phyloP scores from a whole-genome alignment of 2,113 vertebrate genomes.

The Rhabdomys dilectus region DNA sequence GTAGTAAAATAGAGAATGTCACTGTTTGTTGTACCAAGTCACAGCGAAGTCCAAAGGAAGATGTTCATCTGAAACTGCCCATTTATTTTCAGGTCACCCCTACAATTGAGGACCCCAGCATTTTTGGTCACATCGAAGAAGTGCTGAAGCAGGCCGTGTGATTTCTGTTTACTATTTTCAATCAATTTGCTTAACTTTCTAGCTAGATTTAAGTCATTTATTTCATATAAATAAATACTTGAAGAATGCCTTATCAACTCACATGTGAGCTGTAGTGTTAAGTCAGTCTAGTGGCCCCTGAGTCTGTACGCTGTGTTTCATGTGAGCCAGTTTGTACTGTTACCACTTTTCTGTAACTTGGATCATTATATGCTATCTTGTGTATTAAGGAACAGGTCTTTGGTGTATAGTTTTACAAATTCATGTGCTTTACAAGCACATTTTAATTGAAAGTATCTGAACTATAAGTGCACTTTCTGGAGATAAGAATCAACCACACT shows the following conservation, averaged over 20 bases:
- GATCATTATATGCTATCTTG: neutral
- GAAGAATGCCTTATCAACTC: constrained; percentile 4
- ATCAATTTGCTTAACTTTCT: neutral
- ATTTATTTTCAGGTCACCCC: constrained; percentile 90
- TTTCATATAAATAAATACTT: constrained; percentile 12
- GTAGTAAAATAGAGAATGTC: neutral
- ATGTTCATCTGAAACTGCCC: neutral
- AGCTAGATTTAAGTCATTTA: constrained; percentile 32
- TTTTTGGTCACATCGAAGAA: constrained; percentile 93
- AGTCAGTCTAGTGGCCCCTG: neutral
- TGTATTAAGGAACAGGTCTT: neutral
- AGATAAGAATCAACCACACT: neutral
- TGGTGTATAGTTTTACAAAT: neutral
- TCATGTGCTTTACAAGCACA: neutral
- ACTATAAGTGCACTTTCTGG: neutral
- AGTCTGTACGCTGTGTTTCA: neutral
- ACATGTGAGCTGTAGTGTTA: constrained; percentile 29
- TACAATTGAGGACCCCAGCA: constrained; percentile 95
- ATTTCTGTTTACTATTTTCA: constrained; percentile 35
- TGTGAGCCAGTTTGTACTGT: neutral
- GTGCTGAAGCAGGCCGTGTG: constrained; percentile 83
- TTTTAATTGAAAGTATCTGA: neutral
- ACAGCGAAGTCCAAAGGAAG: neutral
- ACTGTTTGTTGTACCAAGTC: neutral
- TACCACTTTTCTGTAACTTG: neutral